Evolutionary conservation across 2,888 invertebrate genomes (phyloP), one percentile per base, ranked within the genome.

Genomic region (Phaonia tiefii): DNA sequence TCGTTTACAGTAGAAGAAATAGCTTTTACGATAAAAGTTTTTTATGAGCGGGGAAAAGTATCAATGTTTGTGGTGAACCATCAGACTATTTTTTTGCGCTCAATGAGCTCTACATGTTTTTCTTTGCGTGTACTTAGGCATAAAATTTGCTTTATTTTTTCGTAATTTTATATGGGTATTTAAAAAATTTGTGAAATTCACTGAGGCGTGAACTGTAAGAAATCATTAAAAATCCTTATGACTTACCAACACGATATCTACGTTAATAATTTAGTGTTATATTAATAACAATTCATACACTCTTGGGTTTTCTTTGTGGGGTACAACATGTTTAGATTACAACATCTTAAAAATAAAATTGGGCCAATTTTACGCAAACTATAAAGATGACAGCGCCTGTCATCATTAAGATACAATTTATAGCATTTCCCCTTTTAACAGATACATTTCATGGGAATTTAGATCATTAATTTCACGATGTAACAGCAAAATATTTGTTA

Each of bases 301-400:
- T n/a, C 5, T 46, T 46, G 46, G 8, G n/a, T 46, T 26, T 58
- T 31, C 15, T 15, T 8, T 37, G n/a, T n/a, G n/a, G n/a, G n/a
- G n/a, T n/a, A n/a, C n/a, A n/a, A n/a, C n/a, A n/a, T n/a, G 31
- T 13, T 58, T 51, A 11, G 17, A 37, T 63, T 42, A 22, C 42
- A 63, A 42, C 63, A 60, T 13, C 20, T 46, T 11, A n/a, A 20
- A n/a, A n/a, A n/a, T n/a, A n/a, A 51, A 63, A 20, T 39, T 63
- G 13, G 63, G 63, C 22, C 63, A 63, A 22, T 11, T 60, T 25
- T n/a, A n/a, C 31, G 31, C 31, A 31, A 5, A 2, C 42, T 22
- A 63, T 13, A 20, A 31, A 31, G 39, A 63, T 63, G 63, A 42
- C 63, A 63, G 63, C 39, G 42, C 22, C 63, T 63, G 63, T 63